Base-by-base conservation (phyloP, 2,888 invertebrate species). In the Sturmia bella region DNA sequence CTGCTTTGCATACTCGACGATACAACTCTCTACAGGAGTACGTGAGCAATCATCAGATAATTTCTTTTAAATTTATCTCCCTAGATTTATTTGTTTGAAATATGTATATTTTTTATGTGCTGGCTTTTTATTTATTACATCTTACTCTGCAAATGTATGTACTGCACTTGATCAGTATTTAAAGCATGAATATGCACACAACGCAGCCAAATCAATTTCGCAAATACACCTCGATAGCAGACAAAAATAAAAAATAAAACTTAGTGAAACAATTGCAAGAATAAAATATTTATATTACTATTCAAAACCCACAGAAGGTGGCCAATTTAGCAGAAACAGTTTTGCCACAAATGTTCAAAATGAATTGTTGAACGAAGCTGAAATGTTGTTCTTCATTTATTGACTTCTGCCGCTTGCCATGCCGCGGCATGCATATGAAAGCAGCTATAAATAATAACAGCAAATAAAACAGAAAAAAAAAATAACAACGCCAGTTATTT, bases 361-460 rank as follows among this genome's bases (percentile, higher is more conserved):
- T 32, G 4, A 32, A 9, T 9, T 7, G 9, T 7, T 9, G 32
- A n/a, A 27, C 15, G 50, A 13, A 11, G 13, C n/a, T 41, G 15
- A 5, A 39, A 37, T 39, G 0, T 66, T 41, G 21, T 9, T 19
- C 37, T 9, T 12, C 1, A 12, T 5, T 19, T 37, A 6, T 19
- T 19, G 13, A 12, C 13, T 37, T 13, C 39, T 39, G 9, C 4
- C 21, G n/a, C 5, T 57, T 39, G 9, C 2, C 17, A 52, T 21
- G 32, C 2, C 17, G 57, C 17, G 32, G 57, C 56, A 50, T 78
- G 77, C 70, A 72, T 57, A 56, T 19, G 45, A 64, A 63, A 63
- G 41, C 56, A 57, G 64, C 50, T 19, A 78, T 78, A 72, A 78
- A 78, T 78, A 72, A 78, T 78, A 72, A 78, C 57, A 43, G 59